Conservation (phyloP, 2,888 invertebrate species). For the Pyrgus malvae region DNA sequence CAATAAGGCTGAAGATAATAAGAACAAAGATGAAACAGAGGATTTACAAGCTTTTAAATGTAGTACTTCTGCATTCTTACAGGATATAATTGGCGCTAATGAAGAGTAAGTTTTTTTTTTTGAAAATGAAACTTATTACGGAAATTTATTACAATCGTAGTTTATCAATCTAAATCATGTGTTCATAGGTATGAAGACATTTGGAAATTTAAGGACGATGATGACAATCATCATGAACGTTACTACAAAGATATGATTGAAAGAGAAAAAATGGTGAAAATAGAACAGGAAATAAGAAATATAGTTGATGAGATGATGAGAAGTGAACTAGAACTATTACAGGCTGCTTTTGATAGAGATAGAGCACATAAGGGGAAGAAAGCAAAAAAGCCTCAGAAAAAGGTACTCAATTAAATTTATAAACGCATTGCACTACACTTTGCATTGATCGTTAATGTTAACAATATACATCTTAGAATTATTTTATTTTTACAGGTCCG, state of each 20-base stretch:
- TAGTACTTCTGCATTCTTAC: slow-evolving; percentile 86
- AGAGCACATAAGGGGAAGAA: slow-evolving; percentile 88
- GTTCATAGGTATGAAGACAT: slow-evolving; percentile 86
- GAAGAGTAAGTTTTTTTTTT: slow-evolving; percentile 81
- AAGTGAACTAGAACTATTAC: slow-evolving; percentile 85
- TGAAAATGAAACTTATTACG: not conserved
- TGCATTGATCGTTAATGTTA: no score
- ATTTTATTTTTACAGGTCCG: no score
- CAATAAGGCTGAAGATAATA: slow-evolving; percentile 69
- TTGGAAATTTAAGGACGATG: slow-evolving; percentile 92
- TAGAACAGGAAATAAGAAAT: slow-evolving; percentile 91
- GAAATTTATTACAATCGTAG: not conserved
- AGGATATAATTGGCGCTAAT: slow-evolving; percentile 86
- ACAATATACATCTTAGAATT: no score
- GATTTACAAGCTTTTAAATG: slow-evolving; percentile 85
- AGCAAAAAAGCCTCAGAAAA: slow-evolving; percentile 88
- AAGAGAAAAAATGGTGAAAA: slow-evolving; percentile 89
- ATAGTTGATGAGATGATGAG: slow-evolving; percentile 91
- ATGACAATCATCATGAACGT: slow-evolving; percentile 86
- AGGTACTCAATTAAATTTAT: slow-evolving; percentile 49
- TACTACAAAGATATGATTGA: slow-evolving; percentile 92
- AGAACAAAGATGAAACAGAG: slow-evolving; percentile 84
- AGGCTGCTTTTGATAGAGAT: slow-evolving; percentile 88
- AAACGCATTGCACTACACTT: no score
- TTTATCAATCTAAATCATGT: no score